A percentile compares a stretch with the other conserved stretches of the same genome.
Evolutionary conservation across 1,140 invertebrate species (phyloP).

Genomic region (Orchesella cincta): DNA sequence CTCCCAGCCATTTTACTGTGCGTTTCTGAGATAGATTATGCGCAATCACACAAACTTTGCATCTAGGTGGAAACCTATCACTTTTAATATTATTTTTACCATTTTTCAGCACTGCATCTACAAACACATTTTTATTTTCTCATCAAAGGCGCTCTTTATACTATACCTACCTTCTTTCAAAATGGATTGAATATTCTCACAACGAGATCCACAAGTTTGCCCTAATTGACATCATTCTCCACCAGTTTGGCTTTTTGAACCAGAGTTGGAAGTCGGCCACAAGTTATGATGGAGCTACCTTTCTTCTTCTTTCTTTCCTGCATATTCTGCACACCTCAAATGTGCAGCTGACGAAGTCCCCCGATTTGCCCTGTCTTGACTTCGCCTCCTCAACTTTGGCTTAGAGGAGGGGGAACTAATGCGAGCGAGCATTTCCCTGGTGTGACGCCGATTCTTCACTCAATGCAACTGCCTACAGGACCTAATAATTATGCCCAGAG

Average conservation of each 20-base stretch:
- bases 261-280: not conserved
- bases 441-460: too few species aligned
- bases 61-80: too few species aligned
- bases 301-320: conserved; percentile 33
- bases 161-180: conserved; percentile 7
- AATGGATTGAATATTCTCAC: conserved; percentile 4
- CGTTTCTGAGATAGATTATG: too few species aligned
- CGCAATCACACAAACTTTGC: too few species aligned
- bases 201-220: not conserved
- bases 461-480: too few species aligned
- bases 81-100: too few species aligned
- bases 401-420: conserved; percentile 10
- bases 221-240: conserved; percentile 8
- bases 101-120: too few species aligned
- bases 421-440: conserved; percentile 14
- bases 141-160: too few species aligned
- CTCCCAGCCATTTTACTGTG: too few species aligned
- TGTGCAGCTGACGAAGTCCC: conserved; percentile 11
- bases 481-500: too few species aligned
- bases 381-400: conserved; percentile 24
- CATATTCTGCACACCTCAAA: too few species aligned
- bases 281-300: conserved; percentile 39
- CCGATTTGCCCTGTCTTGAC: not conserved
- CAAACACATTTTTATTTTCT: too few species aligned
- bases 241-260: not conserved